These are phyloP conservation scores for Nothoprocta perdicaria DNA, from an alignment of 2,113 vertebrate species.

Conservation along the genomic window DNA sequence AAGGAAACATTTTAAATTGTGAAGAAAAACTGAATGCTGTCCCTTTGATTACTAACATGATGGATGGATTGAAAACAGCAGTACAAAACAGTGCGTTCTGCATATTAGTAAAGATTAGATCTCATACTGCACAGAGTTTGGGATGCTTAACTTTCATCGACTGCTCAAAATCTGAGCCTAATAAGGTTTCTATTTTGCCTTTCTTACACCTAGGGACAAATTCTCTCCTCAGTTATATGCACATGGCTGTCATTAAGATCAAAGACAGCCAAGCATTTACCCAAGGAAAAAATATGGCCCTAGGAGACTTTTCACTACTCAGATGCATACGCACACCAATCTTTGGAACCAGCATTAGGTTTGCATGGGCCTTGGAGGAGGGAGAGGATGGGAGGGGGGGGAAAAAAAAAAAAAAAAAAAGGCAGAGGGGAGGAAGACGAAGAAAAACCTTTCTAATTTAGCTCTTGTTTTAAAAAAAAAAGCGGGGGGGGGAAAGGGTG, in stretches of 20 bases:
- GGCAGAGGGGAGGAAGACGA: not conserved
- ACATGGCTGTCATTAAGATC: not conserved
- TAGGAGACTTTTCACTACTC: constrained; percentile 60
- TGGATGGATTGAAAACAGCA: constrained; percentile 49
- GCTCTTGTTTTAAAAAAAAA: not conserved
- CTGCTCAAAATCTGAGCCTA: constrained; percentile 36
- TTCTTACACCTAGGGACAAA: constrained; percentile 36
- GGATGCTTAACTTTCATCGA: constrained; percentile 44
- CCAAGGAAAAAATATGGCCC: constrained; percentile 53
- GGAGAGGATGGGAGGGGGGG: not conserved
- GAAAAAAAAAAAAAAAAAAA: not conserved
- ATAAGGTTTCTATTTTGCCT: constrained; percentile 46
- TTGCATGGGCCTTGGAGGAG: constrained; percentile 2
- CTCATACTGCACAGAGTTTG: constrained; percentile 11
- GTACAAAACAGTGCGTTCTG: constrained; percentile 36
- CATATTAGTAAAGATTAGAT: not conserved
- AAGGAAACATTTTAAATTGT: constrained; percentile 67
- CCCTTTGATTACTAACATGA: constrained; percentile 34
- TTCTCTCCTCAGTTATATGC: constrained; percentile 13
- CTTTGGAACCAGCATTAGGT: constrained; percentile 54
- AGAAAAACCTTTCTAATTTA: constrained; percentile 51
- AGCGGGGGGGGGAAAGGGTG: not conserved
- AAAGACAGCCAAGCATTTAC: constrained; percentile 35
- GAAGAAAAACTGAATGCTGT: constrained; percentile 51
- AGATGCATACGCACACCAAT: constrained; percentile 41